phyloP scores from a whole-genome alignment of 2,888 invertebrate genomes.

The Tetrapedia diversipes region DNA sequence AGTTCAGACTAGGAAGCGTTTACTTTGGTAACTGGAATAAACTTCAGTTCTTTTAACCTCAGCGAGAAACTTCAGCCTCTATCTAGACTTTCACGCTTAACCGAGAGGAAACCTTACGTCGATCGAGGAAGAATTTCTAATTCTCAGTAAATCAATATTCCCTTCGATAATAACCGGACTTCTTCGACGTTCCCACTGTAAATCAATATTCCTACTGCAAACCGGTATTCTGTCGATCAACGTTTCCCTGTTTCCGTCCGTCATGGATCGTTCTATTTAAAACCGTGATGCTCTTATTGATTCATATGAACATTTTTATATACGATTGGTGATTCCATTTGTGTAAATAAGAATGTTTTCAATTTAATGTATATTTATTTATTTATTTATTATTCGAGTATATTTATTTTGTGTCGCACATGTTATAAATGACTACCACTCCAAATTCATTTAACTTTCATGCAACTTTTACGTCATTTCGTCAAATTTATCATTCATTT shows the following conservation, averaged over 20 bases:
- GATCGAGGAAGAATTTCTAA: conserved; percentile 15
- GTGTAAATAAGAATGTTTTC: no score
- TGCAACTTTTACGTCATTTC: no score
- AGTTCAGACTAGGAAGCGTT: not conserved
- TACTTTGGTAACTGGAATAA: not conserved
- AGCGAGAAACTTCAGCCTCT: conserved; percentile 7
- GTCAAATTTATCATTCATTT: no score
- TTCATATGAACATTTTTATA: no score
- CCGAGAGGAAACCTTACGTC: not conserved
- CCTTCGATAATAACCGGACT: not conserved
- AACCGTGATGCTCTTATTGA: no score
- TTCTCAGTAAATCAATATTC: conserved; percentile 13
- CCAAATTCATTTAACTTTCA: no score
- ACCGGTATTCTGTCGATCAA: not conserved
- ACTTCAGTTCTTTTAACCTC: not conserved
- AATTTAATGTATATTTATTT: no score
- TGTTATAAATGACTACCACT: no score
- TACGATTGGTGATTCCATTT: no score
- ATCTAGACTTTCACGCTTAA: conserved; percentile 22
- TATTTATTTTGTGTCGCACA: no score
- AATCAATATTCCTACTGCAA: conserved; percentile 11
- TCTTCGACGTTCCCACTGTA: not conserved
- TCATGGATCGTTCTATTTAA: no score
- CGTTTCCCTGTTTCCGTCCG: not conserved
- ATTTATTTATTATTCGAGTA: no score